Conservation (phyloP, 2,113 vertebrate species). For the Odocoileus hemionus region DNA sequence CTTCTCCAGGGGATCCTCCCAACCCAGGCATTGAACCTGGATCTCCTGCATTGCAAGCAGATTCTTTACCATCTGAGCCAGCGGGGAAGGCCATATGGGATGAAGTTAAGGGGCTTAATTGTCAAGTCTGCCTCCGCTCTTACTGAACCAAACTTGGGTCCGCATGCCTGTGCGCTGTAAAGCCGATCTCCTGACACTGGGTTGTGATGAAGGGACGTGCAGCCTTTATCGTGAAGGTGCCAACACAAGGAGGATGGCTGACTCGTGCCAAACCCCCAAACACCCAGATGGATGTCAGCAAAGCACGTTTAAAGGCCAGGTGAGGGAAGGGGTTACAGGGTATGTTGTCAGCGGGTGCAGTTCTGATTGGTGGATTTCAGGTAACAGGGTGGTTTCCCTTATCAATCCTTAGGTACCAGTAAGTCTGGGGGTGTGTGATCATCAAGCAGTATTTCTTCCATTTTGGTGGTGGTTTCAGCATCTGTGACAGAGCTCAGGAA, state of each 20-base stretch:
- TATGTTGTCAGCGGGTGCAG: neutral
- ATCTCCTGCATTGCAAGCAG: neutral
- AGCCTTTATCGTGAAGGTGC: neutral
- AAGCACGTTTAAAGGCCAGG: neutral
- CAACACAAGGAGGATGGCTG: neutral
- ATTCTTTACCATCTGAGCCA: neutral
- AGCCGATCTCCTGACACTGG: fast-evolving
- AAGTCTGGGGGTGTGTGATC: neutral
- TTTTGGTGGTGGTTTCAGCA: neutral
- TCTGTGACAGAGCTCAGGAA: neutral
- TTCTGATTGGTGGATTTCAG: neutral
- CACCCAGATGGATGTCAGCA: neutral
- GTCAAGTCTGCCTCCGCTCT: neutral
- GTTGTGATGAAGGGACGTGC: neutral
- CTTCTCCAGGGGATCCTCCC: neutral
- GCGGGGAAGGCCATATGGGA: neutral
- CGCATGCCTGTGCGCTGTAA: neutral
- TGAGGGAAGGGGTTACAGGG: neutral
- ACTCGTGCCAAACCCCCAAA: neutral
- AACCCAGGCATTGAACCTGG: neutral
- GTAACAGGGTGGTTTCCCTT: neutral
- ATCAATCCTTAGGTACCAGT: neutral
- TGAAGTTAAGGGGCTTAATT: neutral
- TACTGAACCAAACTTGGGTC: neutral
- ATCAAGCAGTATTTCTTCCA: neutral